Percentiles rank a stretch among this genome's conserved stretches.
phyloP scores from a whole-genome alignment of 2,888 invertebrate species.

The Hemicrepidius hirtus region DNA sequence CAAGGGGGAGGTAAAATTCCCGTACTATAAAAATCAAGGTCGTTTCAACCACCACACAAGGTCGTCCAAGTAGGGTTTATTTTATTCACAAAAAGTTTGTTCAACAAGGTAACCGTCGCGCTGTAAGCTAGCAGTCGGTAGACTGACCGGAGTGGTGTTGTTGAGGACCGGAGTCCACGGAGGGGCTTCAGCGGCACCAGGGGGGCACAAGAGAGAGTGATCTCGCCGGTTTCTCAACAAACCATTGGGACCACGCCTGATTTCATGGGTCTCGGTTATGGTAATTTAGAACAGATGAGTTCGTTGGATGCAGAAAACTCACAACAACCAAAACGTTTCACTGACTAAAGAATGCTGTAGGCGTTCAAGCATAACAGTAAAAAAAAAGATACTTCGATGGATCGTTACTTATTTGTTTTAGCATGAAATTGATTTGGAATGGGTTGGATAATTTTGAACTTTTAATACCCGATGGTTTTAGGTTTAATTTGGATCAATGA shows the following conservation, averaged over 20 bases:
- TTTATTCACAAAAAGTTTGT: not conserved
- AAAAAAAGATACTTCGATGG: not conserved
- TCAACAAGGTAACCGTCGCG: slow-evolving; percentile 29
- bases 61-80: not conserved
- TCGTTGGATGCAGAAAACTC: slow-evolving; percentile 36
- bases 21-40: not conserved
- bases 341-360: slow-evolving; percentile 21
- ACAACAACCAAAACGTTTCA: slow-evolving; percentile 26
- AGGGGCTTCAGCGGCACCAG: slow-evolving; percentile 57
- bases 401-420: slow-evolving; percentile 7
- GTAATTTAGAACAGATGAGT: slow-evolving; percentile 49
- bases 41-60: slow-evolving; percentile 4
- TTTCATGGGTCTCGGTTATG: slow-evolving; percentile 51
- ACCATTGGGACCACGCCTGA: slow-evolving; percentile 52
- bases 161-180: slow-evolving; percentile 58
- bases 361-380: slow-evolving; percentile 26
- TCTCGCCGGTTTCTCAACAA: slow-evolving; percentile 61
- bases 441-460: not conserved
- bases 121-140: slow-evolving; percentile 57
- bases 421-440: not conserved
- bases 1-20: not conserved
- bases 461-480: too few species aligned
- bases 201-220: slow-evolving; percentile 63
- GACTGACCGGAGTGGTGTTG: slow-evolving; percentile 59
- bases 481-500: too few species aligned